These are phyloP conservation scores for Hypocryptadius cinnamomeus DNA, from an alignment of 2,113 vertebrate genomes.

Conservation along the genomic window DNA sequence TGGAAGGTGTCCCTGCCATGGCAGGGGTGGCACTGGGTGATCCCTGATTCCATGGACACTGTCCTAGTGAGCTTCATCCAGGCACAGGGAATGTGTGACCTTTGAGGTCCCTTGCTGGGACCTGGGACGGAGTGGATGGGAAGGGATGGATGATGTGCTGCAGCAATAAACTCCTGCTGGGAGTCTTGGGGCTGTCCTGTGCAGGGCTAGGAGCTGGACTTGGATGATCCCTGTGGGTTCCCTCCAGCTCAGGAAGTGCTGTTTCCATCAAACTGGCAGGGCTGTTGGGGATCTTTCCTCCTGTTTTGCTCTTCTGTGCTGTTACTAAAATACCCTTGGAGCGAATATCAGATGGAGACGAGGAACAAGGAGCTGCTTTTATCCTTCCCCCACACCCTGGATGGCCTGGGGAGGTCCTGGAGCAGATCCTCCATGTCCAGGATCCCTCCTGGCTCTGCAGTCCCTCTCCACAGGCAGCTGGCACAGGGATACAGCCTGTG, in stretches of 20 bases:
- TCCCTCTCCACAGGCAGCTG: background rate
- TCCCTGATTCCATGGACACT: background rate
- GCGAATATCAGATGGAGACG: background rate
- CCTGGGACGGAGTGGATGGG: background rate
- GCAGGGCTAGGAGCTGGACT: background rate
- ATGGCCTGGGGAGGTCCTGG: fast-evolving
- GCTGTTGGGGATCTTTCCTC: background rate
- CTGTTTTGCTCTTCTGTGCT: background rate
- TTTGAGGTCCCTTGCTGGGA: background rate
- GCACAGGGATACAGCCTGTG: background rate
- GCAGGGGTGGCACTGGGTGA: background rate
- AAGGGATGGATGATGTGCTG: background rate
- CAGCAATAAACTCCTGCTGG: background rate
- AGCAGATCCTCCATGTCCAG: background rate
- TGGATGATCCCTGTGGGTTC: background rate
- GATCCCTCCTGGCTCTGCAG: background rate
- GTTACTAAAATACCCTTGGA: background rate
- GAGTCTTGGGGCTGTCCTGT: background rate
- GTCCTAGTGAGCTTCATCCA: background rate
- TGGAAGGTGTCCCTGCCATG: background rate
- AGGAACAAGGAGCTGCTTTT: background rate
- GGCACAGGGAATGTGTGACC: background rate
- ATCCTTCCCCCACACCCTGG: background rate
- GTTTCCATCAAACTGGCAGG: background rate
- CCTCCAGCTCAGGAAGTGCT: background rate